Evolutionary conservation across 2,888 invertebrate genomes (phyloP), one percentile per base, ranked within the genome.

Genomic region (Drosophila melanocephala): DNA sequence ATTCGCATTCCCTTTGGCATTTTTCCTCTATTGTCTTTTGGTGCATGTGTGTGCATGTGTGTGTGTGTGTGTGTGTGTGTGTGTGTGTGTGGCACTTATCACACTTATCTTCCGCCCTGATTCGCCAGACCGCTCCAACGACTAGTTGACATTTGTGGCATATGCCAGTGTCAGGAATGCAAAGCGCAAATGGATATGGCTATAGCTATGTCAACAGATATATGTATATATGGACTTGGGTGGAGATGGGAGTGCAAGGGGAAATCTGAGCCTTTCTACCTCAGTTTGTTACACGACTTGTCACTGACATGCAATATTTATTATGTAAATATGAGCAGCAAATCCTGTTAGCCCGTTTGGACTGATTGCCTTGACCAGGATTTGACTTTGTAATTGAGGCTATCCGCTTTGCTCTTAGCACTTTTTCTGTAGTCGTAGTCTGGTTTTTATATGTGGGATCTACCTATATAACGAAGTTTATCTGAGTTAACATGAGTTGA

Each of bases 241-340:
- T 55, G 56, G 32, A 12, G 5, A 22, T 50, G 32, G 44, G 10
- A 22, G 28, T 32, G 51, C 35, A 28, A 26, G 62, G 75, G 55
- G 35, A 22, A 22, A 1, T 32, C 12, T 16, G 67, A 50, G 35
- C 28, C 14, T 19, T 51, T 50, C n/a, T 42, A 51, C 66, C 56
- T 57, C 16, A 35, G 50, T 47, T 66, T 62, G 72, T 58, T 61
- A 57, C 71, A 68, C 28, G 37, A 16, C 47, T 68, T 77, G 63
- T 79, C 75, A 72, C 76, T 76, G 80, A 78, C 81, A 87, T 83
- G 83, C 75, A 80, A 79, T 77, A 83, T 87, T 87, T 89, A 87
- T 89, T 88, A 88, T 88, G 87, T 78, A 88, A 88, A 88, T 88
- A 89, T 85, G 82, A 77, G 82, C 75, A 80, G 75, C 73, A 80